These are phyloP conservation scores for Candoia aspera DNA, from an alignment of 2,113 vertebrate species.

Conservation along the genomic window DNA sequence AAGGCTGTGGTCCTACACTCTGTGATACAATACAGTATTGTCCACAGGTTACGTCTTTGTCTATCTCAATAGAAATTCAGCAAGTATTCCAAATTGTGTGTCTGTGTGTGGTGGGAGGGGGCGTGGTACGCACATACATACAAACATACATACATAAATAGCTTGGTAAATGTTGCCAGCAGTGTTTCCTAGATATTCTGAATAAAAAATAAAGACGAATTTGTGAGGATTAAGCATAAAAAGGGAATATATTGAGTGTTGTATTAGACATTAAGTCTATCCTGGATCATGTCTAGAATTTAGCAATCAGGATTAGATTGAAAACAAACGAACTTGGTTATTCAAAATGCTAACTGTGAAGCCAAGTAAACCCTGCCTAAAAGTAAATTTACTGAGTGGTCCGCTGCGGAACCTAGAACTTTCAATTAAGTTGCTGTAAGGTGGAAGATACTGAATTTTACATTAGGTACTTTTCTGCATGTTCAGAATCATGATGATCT, in stretches of 20 bases:
- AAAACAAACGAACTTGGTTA: not conserved
- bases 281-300: not conserved
- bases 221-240: not conserved
- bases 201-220: not conserved
- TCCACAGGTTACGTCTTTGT: too few species aligned
- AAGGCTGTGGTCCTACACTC: too few species aligned
- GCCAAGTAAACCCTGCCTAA: not conserved
- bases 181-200: not conserved
- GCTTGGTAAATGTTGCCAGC: not conserved
- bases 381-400: not conserved
- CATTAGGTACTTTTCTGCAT: not conserved
- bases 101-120: too few species aligned
- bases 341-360: not conserved
- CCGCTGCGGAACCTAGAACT: not conserved
- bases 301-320: not conserved
- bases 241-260: not conserved
- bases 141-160: not conserved
- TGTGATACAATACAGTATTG: too few species aligned
- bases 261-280: not conserved
- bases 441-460: not conserved
- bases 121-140: too few species aligned
- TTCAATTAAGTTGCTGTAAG: not conserved
- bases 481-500: not conserved
- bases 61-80: too few species aligned
- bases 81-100: too few species aligned